These are phyloP conservation scores for Heptranchias perlo DNA, from an alignment of 2,113 vertebrate genomes.

Conservation along the genomic window DNA sequence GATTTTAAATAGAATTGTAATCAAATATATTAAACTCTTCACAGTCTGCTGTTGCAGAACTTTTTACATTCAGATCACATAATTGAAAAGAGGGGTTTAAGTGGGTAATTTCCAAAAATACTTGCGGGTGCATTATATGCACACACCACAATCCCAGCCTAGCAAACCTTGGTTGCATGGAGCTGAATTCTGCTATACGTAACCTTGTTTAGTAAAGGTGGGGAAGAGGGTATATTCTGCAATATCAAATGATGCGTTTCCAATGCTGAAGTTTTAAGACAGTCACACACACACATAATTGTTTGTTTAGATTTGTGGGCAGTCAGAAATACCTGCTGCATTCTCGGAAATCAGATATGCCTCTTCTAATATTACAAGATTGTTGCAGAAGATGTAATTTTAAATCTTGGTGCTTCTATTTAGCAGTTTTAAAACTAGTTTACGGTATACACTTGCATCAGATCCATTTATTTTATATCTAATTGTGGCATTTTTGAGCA, in stretches of 20 bases:
- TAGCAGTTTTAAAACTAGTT: background rate
- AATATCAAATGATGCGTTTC: slow-evolving; percentile 28
- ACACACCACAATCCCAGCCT: slow-evolving; percentile 57
- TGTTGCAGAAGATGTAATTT: background rate
- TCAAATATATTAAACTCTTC: slow-evolving; percentile 32
- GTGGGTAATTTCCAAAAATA: slow-evolving; percentile 40
- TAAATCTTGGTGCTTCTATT: background rate
- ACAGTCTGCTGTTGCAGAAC: slow-evolving; percentile 21
- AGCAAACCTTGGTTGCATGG: slow-evolving; percentile 62
- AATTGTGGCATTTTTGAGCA: slow-evolving; percentile 18
- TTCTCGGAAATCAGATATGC: background rate
- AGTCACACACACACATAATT: background rate
- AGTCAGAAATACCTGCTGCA: background rate
- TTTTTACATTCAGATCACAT: slow-evolving; percentile 27
- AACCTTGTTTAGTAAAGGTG: slow-evolving; percentile 19
- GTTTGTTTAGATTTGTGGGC: slow-evolving; percentile 12
- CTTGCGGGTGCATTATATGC: slow-evolving; percentile 57
- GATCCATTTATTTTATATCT: background rate
- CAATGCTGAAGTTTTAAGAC: slow-evolving; percentile 14
- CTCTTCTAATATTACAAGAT: slow-evolving; percentile 3
- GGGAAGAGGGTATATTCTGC: slow-evolving; percentile 30
- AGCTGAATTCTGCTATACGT: slow-evolving; percentile 29
- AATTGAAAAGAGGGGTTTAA: slow-evolving; percentile 7
- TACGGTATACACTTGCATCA: background rate
- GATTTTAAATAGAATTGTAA: slow-evolving; percentile 34